Base-by-base conservation (phyloP, 2,113 vertebrate species). In the Dipodomys stephensi region DNA sequence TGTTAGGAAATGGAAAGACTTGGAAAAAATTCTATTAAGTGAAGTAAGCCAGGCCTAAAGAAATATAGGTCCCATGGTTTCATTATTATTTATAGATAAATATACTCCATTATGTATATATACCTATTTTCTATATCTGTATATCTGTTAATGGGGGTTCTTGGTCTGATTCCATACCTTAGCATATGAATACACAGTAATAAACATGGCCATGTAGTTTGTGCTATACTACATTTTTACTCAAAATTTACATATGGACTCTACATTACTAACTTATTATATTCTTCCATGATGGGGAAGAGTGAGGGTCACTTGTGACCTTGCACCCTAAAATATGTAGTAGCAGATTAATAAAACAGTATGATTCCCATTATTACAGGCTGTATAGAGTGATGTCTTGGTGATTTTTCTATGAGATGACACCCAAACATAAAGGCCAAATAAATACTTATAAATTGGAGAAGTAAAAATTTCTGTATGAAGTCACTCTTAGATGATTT, bases 331-430 rank as follows among this genome's bases (percentile, higher is more conserved):
- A 81, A 4, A 46, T n/a, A 12, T 30, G 44, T 9, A 71, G 7
- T 65, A 68, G 62, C 79, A 90, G 20, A 16, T 94, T 80, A 89
- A 23, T 64, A 90, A 91, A 39, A 39, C 39, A 39, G 39, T 39
- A 39, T 39, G 39, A 39, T 39, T 39, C 39, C 39, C 5, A 39
- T 39, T 39, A 39, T 39, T 39, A 39, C 39, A 39, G 39, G 39
- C 39, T 39, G 39, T 6, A 39, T 39, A 39, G 5, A 39, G 35
- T 39, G 35, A 39, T 39, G 35, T 39, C 39, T 39, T 39, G 39
- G 39, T 39, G 39, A 39, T 39, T 39, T 39, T 39, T 39, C 39
- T 39, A 39, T 39, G 39, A 39, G 39, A 39, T 39, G 39, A 39
- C 39, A 39, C 39, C 39, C 39, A 39, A 39, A 39, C 39, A 39